A percentile compares a stretch with the other conserved stretches of the same genome.
These are phyloP conservation scores for Ormyrus thymus DNA, from an alignment of 2,888 invertebrate genomes.

Conservation along the genomic window DNA sequence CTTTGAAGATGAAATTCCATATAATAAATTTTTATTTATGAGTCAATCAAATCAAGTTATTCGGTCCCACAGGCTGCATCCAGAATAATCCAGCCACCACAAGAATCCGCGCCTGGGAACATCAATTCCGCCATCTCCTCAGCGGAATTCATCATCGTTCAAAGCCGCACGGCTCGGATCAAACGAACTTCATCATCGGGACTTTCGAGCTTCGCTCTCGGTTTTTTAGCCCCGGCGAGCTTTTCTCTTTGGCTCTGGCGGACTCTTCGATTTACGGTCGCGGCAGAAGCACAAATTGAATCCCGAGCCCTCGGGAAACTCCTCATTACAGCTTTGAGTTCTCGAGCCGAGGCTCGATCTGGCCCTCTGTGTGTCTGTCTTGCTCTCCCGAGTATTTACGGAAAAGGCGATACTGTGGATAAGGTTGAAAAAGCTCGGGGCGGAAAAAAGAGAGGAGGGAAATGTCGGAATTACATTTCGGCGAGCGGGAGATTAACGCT, in stretches of 20 bases:
- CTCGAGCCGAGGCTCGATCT: no score
- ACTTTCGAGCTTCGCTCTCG: no score
- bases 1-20: no score
- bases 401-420: constrained; percentile 6
- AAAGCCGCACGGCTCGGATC: background rate
- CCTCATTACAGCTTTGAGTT: constrained; percentile 20
- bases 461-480: constrained; percentile 8
- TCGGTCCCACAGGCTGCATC: no score
- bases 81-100: no score
- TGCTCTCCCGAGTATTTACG: constrained; percentile 21
- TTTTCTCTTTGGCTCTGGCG: background rate
- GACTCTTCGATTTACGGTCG: background rate
- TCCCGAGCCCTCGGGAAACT: constrained; percentile 22
- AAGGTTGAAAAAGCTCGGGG: background rate
- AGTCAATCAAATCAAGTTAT: no score
- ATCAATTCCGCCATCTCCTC: background rate
- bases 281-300: constrained; percentile 20
- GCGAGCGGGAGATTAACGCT: constrained; percentile 12
- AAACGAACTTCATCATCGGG: constrained; percentile 14
- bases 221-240: background rate
- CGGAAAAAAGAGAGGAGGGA: constrained; percentile 10
- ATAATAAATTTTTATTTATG: no score
- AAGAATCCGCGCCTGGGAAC: no score
- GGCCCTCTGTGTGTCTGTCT: background rate
- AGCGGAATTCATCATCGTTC: constrained; percentile 10